Evolutionary conservation across 1,140 invertebrate genomes (phyloP), one percentile per base, ranked within the genome.

Genomic region (Lepidurus couesii): DNA sequence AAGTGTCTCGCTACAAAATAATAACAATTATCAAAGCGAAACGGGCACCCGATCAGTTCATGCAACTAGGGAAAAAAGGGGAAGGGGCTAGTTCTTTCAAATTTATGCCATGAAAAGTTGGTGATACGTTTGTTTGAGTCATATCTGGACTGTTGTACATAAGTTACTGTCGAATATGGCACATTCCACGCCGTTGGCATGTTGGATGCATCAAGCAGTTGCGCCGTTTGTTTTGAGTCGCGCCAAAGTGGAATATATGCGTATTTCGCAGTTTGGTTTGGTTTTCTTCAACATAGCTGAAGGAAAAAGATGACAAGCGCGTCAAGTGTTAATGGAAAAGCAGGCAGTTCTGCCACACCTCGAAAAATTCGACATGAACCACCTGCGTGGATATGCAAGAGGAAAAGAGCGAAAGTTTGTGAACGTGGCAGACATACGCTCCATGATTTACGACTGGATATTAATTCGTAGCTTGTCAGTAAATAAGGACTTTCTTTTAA

Each of bases 241-340:
- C 53, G 53, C 53, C 53, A 65, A 65, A 21, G 16, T 21, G 13
- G 53, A 65, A 21, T 34, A 34, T 34, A 34, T 34, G 34, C 3
- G 34, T 34, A 21, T 65, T 65, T 65, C 53, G n/a, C 9, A 65
- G 1, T 65, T 65, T 65, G 4, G 53, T 65, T 21, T 65, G 53
- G 16, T 65, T 65, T 34, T 34, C 2, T 34, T 34, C 34, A 34
- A 34, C 34, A 34, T 4, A 34, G 34, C 34, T 34, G 34, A 34
- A 65, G 16, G 53, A 65, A 65, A 65, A 65, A 21, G 53, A n/a
- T 65, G 21, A 21, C 53, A 65, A n/a, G 34, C 34, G 16, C 4
- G 53, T 65, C 53, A 65, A 65, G 53, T 65, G 53, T 16, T 65
- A 65, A 65, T 65, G 53, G 53, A 65, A 65, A 65, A 21, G 21